Evolutionary conservation across 2,888 invertebrate species (phyloP), one percentile per base, ranked within the genome.

Genomic region (Phengaris arion): DNA sequence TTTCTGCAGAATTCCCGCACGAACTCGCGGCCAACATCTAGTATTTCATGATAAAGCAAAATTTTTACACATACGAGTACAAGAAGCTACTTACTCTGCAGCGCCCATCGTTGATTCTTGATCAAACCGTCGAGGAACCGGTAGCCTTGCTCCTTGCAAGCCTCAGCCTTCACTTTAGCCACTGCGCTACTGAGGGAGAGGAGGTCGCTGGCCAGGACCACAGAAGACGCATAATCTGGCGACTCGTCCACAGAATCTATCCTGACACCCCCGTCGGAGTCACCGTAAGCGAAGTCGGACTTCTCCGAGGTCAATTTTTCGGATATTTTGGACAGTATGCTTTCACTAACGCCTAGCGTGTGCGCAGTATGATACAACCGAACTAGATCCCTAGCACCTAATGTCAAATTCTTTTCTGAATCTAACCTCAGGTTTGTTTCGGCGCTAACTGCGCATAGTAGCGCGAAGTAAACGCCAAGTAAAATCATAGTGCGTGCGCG

Each of bases 71-170:
- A 35, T 35, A 3, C 4, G 22, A 22, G 2, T 35, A 74, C 15
- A 64, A 74, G 7, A 68, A 48, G 6, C 4, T 22, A 94, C 94
- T 94, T 81, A 94, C 94, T 94, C 84, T 94, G 91, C 79, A 94
- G 84, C n/a, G 95, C 94, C 94, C 94, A 94, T 86, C 92, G 86
- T 81, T 94, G 93, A 80, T 94, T 93, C 82, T 86, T 83, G 12
- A 92, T 85, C 76, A 94, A 83, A 76, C 94, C 94, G 81, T 93
- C 89, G 78, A 94, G 81, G 68, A 94, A 92, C 75, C 87, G 85
- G 78, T 89, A 89, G 0, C 93, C 94, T 76, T 95, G 94, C 68
- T 92, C 90, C 76, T 93, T 88, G 83, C 95, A 95, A 2, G 85
- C 81, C 54, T 85, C 85, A 75, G 93, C 92, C 78, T 91, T 85